These are phyloP conservation scores for Origma solitaria DNA, from an alignment of 2,113 vertebrate species.

Conservation along the genomic window DNA sequence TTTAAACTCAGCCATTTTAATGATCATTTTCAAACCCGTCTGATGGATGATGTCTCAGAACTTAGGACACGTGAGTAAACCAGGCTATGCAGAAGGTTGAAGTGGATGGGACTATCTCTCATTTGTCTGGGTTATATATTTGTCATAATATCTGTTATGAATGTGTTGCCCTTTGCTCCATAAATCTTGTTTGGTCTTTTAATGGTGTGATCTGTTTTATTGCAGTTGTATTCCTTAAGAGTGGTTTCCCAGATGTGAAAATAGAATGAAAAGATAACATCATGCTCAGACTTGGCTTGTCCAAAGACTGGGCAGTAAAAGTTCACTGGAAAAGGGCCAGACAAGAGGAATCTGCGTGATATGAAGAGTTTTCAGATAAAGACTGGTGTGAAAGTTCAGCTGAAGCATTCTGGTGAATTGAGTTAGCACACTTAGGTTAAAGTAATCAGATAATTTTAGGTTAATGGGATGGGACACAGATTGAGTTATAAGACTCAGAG, in stretches of 20 bases:
- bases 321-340: background rate
- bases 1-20: too few relatives aligned
- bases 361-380: background rate
- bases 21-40: too few relatives aligned
- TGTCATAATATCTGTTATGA: background rate
- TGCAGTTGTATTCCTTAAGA: background rate
- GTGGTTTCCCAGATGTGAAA: background rate
- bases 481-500: background rate
- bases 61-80: background rate
- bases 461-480: background rate
- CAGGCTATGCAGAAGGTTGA: background rate
- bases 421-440: background rate
- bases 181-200: background rate
- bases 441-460: background rate
- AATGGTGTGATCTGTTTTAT: background rate
- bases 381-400: background rate
- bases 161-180: background rate
- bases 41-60: too few relatives aligned
- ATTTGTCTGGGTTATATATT: background rate
- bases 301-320: background rate
- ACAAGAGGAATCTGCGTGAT: background rate
- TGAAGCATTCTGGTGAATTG: background rate
- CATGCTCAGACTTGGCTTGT: background rate
- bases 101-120: background rate
- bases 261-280: background rate